Conservation (phyloP, 2,888 invertebrate genomes). For the Psylliodes chrysocephalus region DNA sequence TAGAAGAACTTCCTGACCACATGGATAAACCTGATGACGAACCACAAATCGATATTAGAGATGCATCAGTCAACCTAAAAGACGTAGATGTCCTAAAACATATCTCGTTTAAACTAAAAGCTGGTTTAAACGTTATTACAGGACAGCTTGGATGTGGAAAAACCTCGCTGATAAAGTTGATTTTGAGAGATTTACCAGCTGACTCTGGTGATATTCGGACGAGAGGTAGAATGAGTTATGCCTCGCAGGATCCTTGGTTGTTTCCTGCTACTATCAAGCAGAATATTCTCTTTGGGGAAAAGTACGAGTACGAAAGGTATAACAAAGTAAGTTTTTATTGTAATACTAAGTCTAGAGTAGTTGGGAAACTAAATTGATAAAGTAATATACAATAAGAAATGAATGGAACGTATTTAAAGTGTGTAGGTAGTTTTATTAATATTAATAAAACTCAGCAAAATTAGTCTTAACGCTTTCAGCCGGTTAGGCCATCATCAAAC, state of each 20-base stretch:
- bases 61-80: slow-evolving; percentile 50
- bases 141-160: slow-evolving; percentile 78
- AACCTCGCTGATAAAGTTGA: slow-evolving; percentile 62
- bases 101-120: slow-evolving; percentile 63
- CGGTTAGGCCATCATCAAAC: too few species aligned
- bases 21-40: slow-evolving; percentile 47
- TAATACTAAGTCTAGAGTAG: too few species aligned
- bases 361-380: too few species aligned
- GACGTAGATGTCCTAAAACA: slow-evolving; percentile 59
- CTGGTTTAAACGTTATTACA: slow-evolving; percentile 67
- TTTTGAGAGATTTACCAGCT: slow-evolving; percentile 59
- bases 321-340: slow-evolving; percentile 68
- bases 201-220: slow-evolving; percentile 64
- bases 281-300: slow-evolving; percentile 81
- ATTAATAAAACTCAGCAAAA: too few species aligned
- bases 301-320: slow-evolving; percentile 68
- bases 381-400: too few species aligned
- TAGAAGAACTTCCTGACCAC: slow-evolving; percentile 59
- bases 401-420: too few species aligned
- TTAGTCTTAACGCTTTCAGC: too few species aligned
- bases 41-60: slow-evolving; percentile 48
- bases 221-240: slow-evolving; percentile 68
- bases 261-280: slow-evolving; percentile 73
- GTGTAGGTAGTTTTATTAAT: too few species aligned
- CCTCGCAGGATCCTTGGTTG: slow-evolving; percentile 73